These are phyloP conservation scores for Enteromius anoplus DNA, from an alignment of 2,797 vertebrate genomes.

Conservation along the genomic window DNA sequence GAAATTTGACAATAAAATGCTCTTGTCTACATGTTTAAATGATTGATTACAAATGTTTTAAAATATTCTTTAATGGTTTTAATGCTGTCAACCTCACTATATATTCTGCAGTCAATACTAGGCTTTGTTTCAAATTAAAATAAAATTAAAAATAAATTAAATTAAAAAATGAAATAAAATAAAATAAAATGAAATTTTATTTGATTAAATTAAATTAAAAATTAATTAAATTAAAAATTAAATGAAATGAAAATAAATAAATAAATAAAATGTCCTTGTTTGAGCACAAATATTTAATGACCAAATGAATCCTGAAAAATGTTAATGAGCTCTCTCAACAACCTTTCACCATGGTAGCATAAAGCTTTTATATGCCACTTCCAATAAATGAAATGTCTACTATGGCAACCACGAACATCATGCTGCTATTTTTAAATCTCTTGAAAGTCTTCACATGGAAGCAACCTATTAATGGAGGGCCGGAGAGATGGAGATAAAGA, in stretches of 20 bases:
- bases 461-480: neutral
- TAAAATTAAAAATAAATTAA: neutral
- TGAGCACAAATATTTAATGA: neutral
- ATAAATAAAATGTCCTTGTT: neutral
- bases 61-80: neutral
- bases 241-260: too few relatives aligned
- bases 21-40: neutral
- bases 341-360: neutral
- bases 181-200: too few relatives aligned
- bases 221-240: too few relatives aligned
- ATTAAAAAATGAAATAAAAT: too few relatives aligned
- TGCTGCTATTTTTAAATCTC: conserved; percentile 12
- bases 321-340: neutral
- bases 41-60: neutral
- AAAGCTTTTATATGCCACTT: neutral
- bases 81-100: neutral
- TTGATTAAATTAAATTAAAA: too few relatives aligned
- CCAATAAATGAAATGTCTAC: neutral
- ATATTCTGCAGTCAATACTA: neutral
- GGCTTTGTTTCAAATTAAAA: neutral
- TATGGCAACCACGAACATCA: conserved; percentile 15
- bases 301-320: neutral
- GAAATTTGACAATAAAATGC: neutral
- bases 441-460: neutral
- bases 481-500: conserved; percentile 2